These are phyloP conservation scores for Calidris pugnax DNA, from an alignment of 2,113 vertebrate species.

Conservation along the genomic window DNA sequence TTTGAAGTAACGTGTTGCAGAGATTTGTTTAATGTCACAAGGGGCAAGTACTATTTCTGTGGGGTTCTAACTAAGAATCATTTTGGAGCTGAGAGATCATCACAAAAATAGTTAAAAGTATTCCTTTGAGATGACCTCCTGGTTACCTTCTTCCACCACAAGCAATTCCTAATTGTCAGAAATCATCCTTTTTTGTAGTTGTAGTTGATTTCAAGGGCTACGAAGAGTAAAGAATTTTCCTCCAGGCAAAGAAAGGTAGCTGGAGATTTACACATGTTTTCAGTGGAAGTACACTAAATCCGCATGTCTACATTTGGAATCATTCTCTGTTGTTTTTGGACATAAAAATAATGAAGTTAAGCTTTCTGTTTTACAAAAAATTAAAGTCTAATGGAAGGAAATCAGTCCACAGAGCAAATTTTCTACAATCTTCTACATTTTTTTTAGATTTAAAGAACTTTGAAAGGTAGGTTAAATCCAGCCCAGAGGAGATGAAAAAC, in stretches of 20 bases:
- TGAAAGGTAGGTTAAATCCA: background rate
- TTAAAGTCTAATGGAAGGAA: background rate
- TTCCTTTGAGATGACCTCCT: background rate
- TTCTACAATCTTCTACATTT: background rate
- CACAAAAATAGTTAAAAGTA: background rate
- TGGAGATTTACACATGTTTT: slow-evolving; percentile 40
- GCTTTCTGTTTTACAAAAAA: slow-evolving; percentile 5
- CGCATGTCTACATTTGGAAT: slow-evolving; percentile 28
- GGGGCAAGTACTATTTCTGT: background rate
- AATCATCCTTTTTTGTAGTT: background rate
- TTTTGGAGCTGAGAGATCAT: background rate
- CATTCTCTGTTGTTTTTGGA: slow-evolving; percentile 49
- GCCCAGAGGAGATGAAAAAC: background rate
- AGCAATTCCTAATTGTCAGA: background rate
- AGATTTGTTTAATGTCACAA: background rate
- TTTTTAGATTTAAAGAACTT: background rate
- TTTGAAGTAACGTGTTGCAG: background rate
- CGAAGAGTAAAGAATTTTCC: slow-evolving; percentile 41
- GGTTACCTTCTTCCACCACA: background rate
- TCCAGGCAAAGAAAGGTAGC: slow-evolving; percentile 36
- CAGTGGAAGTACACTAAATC: slow-evolving; percentile 63
- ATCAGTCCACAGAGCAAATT: background rate
- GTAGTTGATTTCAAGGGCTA: background rate
- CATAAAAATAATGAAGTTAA: slow-evolving; percentile 23
- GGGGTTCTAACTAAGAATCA: background rate